Conservation (phyloP, 2,888 invertebrate species). For the Hermaeophaga mercurialis region DNA sequence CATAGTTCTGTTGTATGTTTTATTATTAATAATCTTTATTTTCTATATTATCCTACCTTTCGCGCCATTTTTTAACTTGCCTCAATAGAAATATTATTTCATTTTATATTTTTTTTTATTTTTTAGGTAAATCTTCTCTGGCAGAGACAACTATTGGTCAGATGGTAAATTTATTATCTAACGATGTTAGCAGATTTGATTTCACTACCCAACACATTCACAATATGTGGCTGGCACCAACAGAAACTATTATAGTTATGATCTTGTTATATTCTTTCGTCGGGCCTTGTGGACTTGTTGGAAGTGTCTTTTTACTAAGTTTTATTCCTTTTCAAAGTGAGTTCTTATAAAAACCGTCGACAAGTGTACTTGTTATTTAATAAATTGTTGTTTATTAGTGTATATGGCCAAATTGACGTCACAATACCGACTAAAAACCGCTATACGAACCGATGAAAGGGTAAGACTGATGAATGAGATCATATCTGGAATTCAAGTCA, state of each 20-base stretch:
- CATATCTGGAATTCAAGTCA: conserved; percentile 62
- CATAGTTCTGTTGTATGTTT: too few relatives aligned
- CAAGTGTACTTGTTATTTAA: too few relatives aligned
- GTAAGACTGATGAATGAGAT: conserved; percentile 72
- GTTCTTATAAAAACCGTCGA: conserved; percentile 27
- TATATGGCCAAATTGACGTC: conserved; percentile 51
- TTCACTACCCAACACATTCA: conserved; percentile 77
- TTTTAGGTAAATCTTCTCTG: conserved; percentile 23
- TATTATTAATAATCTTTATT: too few relatives aligned
- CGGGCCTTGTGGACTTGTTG: conserved; percentile 54
- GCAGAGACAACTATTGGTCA: conserved; percentile 42
- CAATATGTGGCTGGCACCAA: conserved; percentile 77
- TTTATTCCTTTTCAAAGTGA: conserved; percentile 53
- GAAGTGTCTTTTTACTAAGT: conserved; percentile 51
- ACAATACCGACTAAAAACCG: conserved; percentile 58
- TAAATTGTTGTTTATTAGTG: conserved; percentile 46
- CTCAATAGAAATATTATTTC: too few relatives aligned
- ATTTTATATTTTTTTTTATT: too few relatives aligned
- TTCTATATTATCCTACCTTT: too few relatives aligned
- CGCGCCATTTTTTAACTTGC: too few relatives aligned
- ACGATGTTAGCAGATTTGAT: conserved; percentile 77
- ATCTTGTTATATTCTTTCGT: conserved; percentile 59
- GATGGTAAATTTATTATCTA: conserved; percentile 43
- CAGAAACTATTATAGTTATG: conserved; percentile 63
- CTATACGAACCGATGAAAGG: conserved; percentile 67